Percentiles rank a stretch among this genome's conserved stretches.
Conservation (phyloP, 1,140 invertebrate genomes). For the Oncopodura yosiiana region DNA sequence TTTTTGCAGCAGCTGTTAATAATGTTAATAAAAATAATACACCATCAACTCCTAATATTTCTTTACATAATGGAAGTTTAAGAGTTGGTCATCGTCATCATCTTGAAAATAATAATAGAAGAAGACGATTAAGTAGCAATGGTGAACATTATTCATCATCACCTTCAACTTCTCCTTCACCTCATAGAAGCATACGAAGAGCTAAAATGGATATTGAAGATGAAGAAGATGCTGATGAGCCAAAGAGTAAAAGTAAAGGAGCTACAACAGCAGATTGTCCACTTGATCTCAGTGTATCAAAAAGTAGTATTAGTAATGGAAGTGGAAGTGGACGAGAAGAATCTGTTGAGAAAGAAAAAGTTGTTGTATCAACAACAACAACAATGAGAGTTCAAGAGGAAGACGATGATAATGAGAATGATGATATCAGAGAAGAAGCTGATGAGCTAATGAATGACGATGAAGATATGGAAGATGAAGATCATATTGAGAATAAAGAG, state of each 20-base stretch:
- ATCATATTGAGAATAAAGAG: neutral
- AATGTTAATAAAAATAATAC: slow-evolving; percentile 3
- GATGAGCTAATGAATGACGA: neutral
- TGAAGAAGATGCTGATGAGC: slow-evolving; percentile 13
- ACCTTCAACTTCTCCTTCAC: neutral
- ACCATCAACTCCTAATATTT: slow-evolving; percentile 6
- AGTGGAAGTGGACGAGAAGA: neutral
- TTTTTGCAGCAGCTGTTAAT: slow-evolving; percentile 19
- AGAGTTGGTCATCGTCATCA: slow-evolving; percentile 6
- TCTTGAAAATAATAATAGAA: slow-evolving; percentile 3
- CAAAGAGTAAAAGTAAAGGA: slow-evolving; percentile 20
- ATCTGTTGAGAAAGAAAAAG: neutral
- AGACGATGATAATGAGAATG: neutral
- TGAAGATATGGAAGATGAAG: no score
- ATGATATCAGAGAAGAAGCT: neutral
- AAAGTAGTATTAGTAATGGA: no score
- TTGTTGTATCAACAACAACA: neutral
- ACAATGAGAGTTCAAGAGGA: neutral
- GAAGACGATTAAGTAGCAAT: slow-evolving; percentile 10
- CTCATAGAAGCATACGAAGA: neutral
- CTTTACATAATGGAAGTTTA: slow-evolving; percentile 9
- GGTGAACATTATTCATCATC: slow-evolving; percentile 2
- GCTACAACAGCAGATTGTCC: slow-evolving; percentile 22
- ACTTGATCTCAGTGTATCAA: slow-evolving; percentile 33
- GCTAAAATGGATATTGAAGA: slow-evolving; percentile 20